phyloP scores from a whole-genome alignment of 1,140 invertebrate species.

The Meteorus sp. region DNA sequence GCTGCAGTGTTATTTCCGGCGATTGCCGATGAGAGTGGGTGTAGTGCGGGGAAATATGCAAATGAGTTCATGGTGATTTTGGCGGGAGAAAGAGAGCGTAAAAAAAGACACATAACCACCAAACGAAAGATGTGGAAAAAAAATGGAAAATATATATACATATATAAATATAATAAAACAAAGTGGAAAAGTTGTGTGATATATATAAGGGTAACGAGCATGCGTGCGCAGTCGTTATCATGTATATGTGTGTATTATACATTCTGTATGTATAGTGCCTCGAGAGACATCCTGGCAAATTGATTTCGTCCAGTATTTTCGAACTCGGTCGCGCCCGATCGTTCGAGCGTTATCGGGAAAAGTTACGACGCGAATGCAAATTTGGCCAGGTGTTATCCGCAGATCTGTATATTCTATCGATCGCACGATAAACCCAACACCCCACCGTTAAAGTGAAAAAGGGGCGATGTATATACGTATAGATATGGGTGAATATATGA shows the following conservation, averaged over 20 bases:
- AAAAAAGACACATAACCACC: background rate
- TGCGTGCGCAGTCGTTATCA: constrained; percentile 5
- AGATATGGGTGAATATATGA: no score
- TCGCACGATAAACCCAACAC: constrained; percentile 13
- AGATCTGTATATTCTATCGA: constrained; percentile 27
- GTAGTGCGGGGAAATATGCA: constrained; percentile 22
- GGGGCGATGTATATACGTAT: no score
- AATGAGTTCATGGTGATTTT: constrained; percentile 15
- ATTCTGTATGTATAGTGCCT: no score
- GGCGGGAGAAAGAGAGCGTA: background rate
- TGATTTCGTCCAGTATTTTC: constrained; percentile 29
- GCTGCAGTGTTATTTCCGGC: constrained; percentile 23
- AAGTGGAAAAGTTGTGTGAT: background rate
- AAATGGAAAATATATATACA: constrained; percentile 1
- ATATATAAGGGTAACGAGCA: no score
- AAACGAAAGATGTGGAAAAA: background rate
- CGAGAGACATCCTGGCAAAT: constrained; percentile 23
- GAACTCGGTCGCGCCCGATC: constrained; percentile 23
- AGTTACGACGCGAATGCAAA: constrained; percentile 29
- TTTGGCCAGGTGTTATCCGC: constrained; percentile 22
- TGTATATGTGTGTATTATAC: no score
- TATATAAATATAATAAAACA: background rate
- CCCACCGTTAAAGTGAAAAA: background rate
- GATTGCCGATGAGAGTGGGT: constrained; percentile 22
- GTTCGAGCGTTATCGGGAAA: constrained; percentile 30